Conservation (phyloP, 30 jellyfish, hydroid and myxozoan species). For the Cassiopea andromeda region DNA sequence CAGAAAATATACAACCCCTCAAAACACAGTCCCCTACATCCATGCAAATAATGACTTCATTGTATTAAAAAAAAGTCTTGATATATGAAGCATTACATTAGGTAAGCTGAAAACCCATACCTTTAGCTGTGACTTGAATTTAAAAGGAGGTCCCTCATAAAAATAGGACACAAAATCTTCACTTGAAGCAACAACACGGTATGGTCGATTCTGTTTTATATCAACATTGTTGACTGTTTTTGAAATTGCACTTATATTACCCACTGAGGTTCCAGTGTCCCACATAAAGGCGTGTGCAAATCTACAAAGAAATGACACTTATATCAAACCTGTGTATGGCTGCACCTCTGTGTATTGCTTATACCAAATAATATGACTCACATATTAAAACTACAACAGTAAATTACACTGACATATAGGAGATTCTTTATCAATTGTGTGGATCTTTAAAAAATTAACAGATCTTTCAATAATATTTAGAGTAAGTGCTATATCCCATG, state of each 20-base stretch:
- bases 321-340: not conserved
- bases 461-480: too few relatives aligned
- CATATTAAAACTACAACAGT: too few relatives aligned
- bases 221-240: slow-evolving; percentile 72
- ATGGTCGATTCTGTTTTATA: slow-evolving; percentile 92
- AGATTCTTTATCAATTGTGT: too few relatives aligned
- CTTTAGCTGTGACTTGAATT: slow-evolving; percentile 36
- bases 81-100: not conserved
- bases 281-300: slow-evolving; percentile 87
- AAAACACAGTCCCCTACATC: too few relatives aligned
- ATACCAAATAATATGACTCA: too few relatives aligned
- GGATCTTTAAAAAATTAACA: too few relatives aligned
- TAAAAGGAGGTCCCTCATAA: slow-evolving; percentile 98
- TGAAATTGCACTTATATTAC: slow-evolving; percentile 64
- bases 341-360: too few relatives aligned
- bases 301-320: slow-evolving; percentile 14
- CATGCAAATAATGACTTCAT: too few relatives aligned
- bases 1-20: too few relatives aligned
- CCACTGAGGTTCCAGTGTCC: slow-evolving; percentile 99
- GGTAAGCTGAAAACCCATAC: slow-evolving; percentile 25
- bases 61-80: too few relatives aligned
- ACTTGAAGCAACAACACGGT: slow-evolving; percentile 75
- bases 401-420: too few relatives aligned
- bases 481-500: too few relatives aligned
- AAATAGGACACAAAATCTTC: slow-evolving; percentile 83